These are phyloP conservation scores for Nomada fabriciana DNA, from an alignment of 2,888 invertebrate species.

Conservation along the genomic window DNA sequence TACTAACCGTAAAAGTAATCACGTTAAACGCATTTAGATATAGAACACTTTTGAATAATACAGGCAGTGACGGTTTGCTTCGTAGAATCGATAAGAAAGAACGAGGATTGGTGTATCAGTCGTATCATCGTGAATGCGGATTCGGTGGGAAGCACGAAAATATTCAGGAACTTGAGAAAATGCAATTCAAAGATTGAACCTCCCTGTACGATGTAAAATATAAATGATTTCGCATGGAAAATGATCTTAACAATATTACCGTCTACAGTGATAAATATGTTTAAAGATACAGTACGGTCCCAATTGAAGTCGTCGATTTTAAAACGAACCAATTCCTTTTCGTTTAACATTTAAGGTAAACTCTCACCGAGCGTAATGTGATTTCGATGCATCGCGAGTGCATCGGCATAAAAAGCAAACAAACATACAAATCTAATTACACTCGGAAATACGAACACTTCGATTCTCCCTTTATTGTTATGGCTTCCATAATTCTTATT, in stretches of 20 bases:
- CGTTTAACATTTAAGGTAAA: background rate
- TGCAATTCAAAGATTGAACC: slow-evolving; percentile 39
- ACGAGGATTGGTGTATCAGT: background rate
- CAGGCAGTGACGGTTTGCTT: slow-evolving; percentile 48
- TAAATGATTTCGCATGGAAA: slow-evolving; percentile 21
- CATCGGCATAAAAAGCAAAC: background rate
- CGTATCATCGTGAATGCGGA: background rate
- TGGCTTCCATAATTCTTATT: background rate
- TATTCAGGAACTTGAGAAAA: slow-evolving; percentile 39
- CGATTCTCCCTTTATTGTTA: background rate
- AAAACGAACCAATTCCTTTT: slow-evolving; percentile 10
- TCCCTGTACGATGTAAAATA: slow-evolving; percentile 29
- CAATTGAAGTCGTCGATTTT: background rate
- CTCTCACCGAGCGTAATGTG: background rate
- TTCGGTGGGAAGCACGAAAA: background rate
- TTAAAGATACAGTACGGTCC: background rate
- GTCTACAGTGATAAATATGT: slow-evolving; percentile 18
- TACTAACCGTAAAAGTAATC: slow-evolving; percentile 14
- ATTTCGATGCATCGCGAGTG: background rate
- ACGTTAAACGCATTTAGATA: slow-evolving; percentile 4
- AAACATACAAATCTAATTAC: background rate
- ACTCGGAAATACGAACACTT: background rate
- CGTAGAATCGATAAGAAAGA: slow-evolving; percentile 4
- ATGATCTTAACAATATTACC: background rate
- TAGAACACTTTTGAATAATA: slow-evolving; percentile 27